Base-by-base conservation (phyloP, 2,888 invertebrate species). In the Acleris cristana region DNA sequence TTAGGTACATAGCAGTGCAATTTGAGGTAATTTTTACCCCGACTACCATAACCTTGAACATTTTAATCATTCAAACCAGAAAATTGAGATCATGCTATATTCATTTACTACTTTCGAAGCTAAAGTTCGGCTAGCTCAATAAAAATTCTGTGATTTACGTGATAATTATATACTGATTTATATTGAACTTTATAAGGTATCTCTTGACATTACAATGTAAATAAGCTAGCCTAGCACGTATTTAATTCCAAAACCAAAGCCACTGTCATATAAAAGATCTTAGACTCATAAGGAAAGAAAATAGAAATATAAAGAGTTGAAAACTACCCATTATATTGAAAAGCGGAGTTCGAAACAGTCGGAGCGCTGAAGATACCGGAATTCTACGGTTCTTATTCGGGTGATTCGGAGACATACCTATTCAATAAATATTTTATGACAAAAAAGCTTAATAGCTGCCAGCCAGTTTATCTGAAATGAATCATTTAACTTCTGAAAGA, bases 271-370 rank as follows among this genome's bases (percentile, higher is more conserved):
- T 59, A 59, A 55, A 49, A 55, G 44, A 19, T 14, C 48, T 10
- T 21, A 26, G 48, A 30, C 18, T 16, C 51, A n/a, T 54, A 19
- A 21, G 14, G 54, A 60, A n/a, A 23, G 45, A 34, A 66, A 62
- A 57, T 62, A 62, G 61, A 62, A 66, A 62, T 53, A 52, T 66
- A 66, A 66, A 62, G 66, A 66, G 66, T 21, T 62, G 66, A 62
- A 66, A 66, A 66, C 52, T 62, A 53, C 61, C 61, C 61, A 56
- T 61, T 66, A 61, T 57, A 65, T 56, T 61, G 65, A 61, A 61
- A 65, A 61, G 51, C 60, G 61, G 40, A 53, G 19, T 54, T 57
- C 34, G 45, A 19, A 56, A 49, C 52, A n/a, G 21, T 49, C 19
- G 44, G 21, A 23, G 54, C 23, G 55, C 51, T 21, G 60, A 56